phyloP scores from a whole-genome alignment of 2,888 invertebrate species.

The Heterodera filipjevi region DNA sequence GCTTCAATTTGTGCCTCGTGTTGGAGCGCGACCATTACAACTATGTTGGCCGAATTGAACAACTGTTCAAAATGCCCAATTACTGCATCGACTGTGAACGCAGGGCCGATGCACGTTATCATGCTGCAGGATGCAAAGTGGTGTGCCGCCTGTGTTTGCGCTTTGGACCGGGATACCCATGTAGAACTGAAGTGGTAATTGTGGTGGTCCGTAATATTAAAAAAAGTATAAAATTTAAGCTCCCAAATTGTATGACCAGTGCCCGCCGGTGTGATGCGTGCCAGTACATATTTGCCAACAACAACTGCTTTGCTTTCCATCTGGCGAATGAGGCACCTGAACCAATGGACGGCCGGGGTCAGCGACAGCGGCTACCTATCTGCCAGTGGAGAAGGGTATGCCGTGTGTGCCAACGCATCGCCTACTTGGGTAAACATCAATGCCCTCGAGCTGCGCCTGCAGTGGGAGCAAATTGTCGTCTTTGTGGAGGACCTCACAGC shows the following conservation, averaged over 20 bases:
- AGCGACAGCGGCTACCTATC: not conserved
- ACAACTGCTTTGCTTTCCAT: not conserved
- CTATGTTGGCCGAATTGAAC: conserved; percentile 1
- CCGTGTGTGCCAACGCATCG: not conserved
- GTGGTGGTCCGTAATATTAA: too few species aligned
- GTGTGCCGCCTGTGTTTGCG: not conserved
- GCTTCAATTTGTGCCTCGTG: conserved; percentile 6
- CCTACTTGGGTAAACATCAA: not conserved
- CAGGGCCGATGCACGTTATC: not conserved
- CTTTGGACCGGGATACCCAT: not conserved
- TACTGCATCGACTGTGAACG: conserved; percentile 21
- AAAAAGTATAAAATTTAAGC: too few species aligned
- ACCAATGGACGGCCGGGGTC: not conserved
- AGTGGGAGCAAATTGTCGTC: not conserved
- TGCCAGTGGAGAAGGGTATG: conserved; percentile 2
- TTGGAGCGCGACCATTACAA: not conserved
- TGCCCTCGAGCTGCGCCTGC: not conserved
- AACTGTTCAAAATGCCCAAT: not conserved
- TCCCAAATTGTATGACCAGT: too few species aligned
- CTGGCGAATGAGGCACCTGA: not conserved
- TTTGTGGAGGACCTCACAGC: not conserved
- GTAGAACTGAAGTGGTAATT: not conserved
- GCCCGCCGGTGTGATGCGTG: not conserved
- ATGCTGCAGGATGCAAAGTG: conserved; percentile 1
- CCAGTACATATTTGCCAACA: not conserved